Evolutionary conservation across 1,140 invertebrate species (phyloP), one percentile per base, ranked within the genome.

Genomic region (Zaprionus gabonicus): DNA sequence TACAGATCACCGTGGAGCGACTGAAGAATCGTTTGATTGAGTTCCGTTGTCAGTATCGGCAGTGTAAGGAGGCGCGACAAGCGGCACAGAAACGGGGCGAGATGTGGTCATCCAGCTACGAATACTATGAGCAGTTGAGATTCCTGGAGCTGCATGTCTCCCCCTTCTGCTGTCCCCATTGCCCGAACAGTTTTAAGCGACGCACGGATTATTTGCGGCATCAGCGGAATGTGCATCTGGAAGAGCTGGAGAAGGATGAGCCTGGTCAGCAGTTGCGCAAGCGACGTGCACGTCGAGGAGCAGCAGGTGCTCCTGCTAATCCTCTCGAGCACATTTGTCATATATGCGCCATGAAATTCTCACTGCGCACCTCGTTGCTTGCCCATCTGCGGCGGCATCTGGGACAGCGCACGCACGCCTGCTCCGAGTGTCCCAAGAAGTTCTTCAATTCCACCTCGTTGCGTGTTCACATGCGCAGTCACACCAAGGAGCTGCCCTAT

Each of bases 401-500:
- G 0, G 82, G 80, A 5, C 76, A 87, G 63, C 71, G 81, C 0
- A 77, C 76, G 10, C 78, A 78, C 27, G 51, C 38, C 5, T 92
- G 91, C 65, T 44, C n/a, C 15, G 72, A 82, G 1, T 92, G 91
- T 10, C 82, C 84, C 31, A 92, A 92, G 53, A 90, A 81, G 73
- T 92, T 92, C 68, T 92, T 90, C 38, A 86, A 82, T 46, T 79
- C 80, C 0, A 81, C 82, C 2, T 28, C 91, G 1, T 13, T 92
- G 28, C 78, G 80, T 1, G 75, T 90, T 1, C 91, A 92, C 41
- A 76, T 78, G 58, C 78, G 91, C 3, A 90, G 74, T 1, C 91
- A 92, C 60, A 92, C 91, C 69, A 91, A 92, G 68, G 91, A 90
- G 53, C 65, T 83, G 65, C 91, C 91, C 0, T 92, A 81, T 38